Base-by-base conservation (phyloP, 2,797 vertebrate genomes). In the Bradypus variegatus region DNA sequence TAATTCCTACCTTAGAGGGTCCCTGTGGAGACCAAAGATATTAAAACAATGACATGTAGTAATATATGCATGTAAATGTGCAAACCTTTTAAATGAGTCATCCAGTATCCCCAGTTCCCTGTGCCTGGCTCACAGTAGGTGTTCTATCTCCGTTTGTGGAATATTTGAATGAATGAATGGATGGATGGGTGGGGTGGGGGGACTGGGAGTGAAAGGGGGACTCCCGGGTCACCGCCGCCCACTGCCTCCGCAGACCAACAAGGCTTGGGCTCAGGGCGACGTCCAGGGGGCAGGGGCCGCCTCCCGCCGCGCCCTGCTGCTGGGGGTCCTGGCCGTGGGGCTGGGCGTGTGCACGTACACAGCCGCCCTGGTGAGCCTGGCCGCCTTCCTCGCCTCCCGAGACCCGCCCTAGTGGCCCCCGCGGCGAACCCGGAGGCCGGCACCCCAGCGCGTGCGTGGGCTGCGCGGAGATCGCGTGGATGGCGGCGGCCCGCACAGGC, bases 341-440 rank as follows among this genome's bases (percentile, higher is more conserved):
- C 98, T 99, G 8, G 98, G 98, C 23, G 97, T 98, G 96, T 98
- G 99, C 84, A 98, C 97, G 0, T 98, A 99, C 93, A 97, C 97
- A 33, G 98, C 98, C 0, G 98, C 98, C 86, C 97, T 98, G 88
- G 97, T 98, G 13, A 98, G 98, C 0, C 95, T 99, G 94, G 98
- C 98, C 45, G 98, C 98, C 92, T 98, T 98, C 97, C 97, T 99
- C 94, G 98, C 98, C 10, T 98, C 97, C 77, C 98, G 98, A 85
- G 98, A 98, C 1, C 98, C 98, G 0, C 96, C 96, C 87, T 99
- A 98, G 98, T 31, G 77, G 76, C 67, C 48, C 70, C 64, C 67
- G 58, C 6, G 5, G 83, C 78, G 93, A 86, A 81, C 21, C 79
- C 41, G 65, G 86, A 78, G 75, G 67, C 93, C 23, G 7, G 65